phyloP scores from a whole-genome alignment of 2,888 invertebrate genomes.

The Notocelia uddmanniana region DNA sequence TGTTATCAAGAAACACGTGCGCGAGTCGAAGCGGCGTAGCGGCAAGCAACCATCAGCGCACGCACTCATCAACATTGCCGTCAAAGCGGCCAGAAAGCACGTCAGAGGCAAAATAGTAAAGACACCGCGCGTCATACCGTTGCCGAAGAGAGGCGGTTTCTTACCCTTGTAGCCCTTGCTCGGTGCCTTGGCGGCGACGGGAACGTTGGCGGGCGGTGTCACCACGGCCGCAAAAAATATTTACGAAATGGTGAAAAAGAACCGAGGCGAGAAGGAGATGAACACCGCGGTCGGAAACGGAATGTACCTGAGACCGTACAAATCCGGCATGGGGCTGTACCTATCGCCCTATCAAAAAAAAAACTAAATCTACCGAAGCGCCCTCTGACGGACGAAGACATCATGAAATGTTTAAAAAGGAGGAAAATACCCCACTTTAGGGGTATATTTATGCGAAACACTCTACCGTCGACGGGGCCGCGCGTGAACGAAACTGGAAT shows the following conservation, averaged over 20 bases:
- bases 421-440: constrained; percentile 16
- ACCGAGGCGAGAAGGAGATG: neutral
- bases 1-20: constrained; percentile 1
- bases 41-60: neutral
- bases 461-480: neutral
- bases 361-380: constrained; percentile 10
- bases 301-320: constrained; percentile 25
- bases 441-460: constrained; percentile 34
- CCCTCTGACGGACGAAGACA: constrained; percentile 16
- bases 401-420: neutral
- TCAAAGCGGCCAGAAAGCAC: constrained; percentile 6
- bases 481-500: constrained; percentile 26
- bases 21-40: neutral
- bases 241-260: constrained; percentile 18
- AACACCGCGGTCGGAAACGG: constrained; percentile 2
- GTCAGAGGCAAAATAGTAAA: constrained; percentile 10
- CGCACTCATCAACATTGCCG: neutral
- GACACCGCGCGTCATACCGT: constrained; percentile 4
- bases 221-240: constrained; percentile 28
- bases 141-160: constrained; percentile 25
- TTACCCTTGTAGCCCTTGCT: constrained; percentile 20
- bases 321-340: constrained; percentile 23
- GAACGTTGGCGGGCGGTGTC: constrained; percentile 14
- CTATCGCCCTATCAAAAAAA: neutral
- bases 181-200: constrained; percentile 10